Evolutionary conservation across 92 coral and sea anemone genomes (phyloP), one percentile per base, ranked within the genome.

Genomic region (Isaurus tuberculatus): DNA sequence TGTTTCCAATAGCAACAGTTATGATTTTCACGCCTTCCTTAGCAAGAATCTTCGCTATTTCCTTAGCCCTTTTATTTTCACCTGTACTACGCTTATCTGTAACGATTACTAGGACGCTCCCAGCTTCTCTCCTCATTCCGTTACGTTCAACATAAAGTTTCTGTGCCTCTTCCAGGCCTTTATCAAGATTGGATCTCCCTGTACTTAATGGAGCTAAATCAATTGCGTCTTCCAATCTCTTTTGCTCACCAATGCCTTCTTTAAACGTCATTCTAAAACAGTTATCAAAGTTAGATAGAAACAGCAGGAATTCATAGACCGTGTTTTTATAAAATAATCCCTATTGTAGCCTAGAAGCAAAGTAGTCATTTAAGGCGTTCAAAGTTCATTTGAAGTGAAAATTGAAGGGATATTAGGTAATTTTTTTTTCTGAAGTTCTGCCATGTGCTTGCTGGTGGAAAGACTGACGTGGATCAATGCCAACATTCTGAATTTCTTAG

Each of bases 1-100:
- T 79, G 65, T 53, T 32, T 4, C 90, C 90, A 64, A 87, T 58
- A 20, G 82, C 82, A 55, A 77, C 82, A 20, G 69, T 77, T 57
- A 77, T 77, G 53, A 77, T 77, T 61, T 77, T 64, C 40, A 77
- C 82, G 68, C 70, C 82, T 3, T 57, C 68, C 69, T 57, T 36
- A 17, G 82, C 82, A 23, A 77, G 82, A 58, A 34, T 58, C 51
- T 4, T 14, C 2, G 82, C 70, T 43, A 77, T 32, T 33, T 77
- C 82, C 53, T 58, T 33, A 5, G 82, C 28, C 32, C n/a, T 57
- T 7, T 1, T 23, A 22, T 58, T 58, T 8, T 65, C 69, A 7
- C 80, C 72, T n/a, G 73, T 81, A 51, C 57, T 77, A 34, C 70
- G 82, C 51, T 77, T 77, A 22, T 77, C 33, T 13, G 82, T 57